Evolutionary conservation across 1,140 invertebrate species (phyloP).

Genomic region (Bombus superbus): DNA sequence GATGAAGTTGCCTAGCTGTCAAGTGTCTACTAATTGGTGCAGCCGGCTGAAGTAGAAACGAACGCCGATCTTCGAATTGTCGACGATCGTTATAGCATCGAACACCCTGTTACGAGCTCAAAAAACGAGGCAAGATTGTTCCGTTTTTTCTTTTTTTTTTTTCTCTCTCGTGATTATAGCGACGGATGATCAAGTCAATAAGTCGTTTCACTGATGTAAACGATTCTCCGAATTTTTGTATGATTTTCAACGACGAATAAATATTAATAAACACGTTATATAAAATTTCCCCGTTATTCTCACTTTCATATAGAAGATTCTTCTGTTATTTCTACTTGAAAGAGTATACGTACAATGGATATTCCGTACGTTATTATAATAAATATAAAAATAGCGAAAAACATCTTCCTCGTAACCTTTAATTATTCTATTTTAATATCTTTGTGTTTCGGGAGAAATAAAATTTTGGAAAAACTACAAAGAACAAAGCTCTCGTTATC

Average conservation of each 20-base stretch:
- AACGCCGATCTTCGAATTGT: constrained; percentile 9
- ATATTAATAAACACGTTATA: background rate
- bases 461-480: background rate
- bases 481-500: background rate
- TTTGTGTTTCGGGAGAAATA: too few relatives aligned
- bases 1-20: constrained; percentile 28
- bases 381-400: background rate
- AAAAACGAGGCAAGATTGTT: background rate
- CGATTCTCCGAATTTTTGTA: background rate
- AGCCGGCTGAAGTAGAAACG: constrained; percentile 16
- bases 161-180: background rate
- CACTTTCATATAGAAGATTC: background rate
- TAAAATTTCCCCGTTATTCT: background rate
- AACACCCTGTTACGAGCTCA: background rate
- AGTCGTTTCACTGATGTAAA: background rate
- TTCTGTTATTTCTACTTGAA: background rate
- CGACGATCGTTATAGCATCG: constrained; percentile 11
- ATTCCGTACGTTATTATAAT: background rate
- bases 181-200: constrained; percentile 1
- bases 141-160: background rate
- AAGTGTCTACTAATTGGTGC: constrained; percentile 47
- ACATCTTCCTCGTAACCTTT: background rate
- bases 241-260: background rate
- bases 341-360: too few relatives aligned
- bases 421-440: background rate